Base-by-base conservation (phyloP, 1,140 invertebrate species). In the Lepidurus apus region DNA sequence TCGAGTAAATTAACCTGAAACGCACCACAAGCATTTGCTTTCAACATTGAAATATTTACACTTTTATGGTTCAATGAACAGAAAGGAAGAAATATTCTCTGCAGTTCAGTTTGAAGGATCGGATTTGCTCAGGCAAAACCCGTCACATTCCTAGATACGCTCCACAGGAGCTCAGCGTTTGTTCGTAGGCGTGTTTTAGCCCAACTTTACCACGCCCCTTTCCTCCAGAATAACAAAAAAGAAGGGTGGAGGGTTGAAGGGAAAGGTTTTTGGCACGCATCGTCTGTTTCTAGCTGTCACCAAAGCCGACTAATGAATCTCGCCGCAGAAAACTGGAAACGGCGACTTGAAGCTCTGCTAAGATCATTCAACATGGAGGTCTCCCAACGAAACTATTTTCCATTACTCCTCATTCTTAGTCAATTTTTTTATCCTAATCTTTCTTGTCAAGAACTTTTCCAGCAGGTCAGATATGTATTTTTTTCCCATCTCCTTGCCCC, bases 221-320 rank as follows among this genome's bases (percentile, higher is more conserved):
- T 65, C 21, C 53, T 1, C 53, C 17, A 65, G 53, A 65, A 65
- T 65, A 21, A 21, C 53, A 65, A 65, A n/a, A 65, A 65, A 7
- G 53, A 65, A 65, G 53, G 53, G 34, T 34, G 34, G 34, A 34
- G 34, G 34, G 34, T 34, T 65, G 53, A 65, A 21, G 17, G 21
- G 53, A n/a, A 17, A n/a, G 53, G 53, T 65, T n/a, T 34, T 21
- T 17, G 53, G 53, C 53, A 65, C 21, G 53, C 53, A 21, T 65
- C 34, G 53, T 65, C 53, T 65, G 17, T 65, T 65, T 65, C 53
- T 65, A 21, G 53, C 53, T 65, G 53, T 65, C 53, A 65, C 53
- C 53, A 65, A 65, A 65, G 53, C 53, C 21, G 53, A 65, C 53
- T 65, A 65, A 65, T 65, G 53, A 65, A 65, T 65, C 53, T 65